phyloP scores from a whole-genome alignment of 1,140 invertebrate genomes.

The Halesus radiatus region DNA sequence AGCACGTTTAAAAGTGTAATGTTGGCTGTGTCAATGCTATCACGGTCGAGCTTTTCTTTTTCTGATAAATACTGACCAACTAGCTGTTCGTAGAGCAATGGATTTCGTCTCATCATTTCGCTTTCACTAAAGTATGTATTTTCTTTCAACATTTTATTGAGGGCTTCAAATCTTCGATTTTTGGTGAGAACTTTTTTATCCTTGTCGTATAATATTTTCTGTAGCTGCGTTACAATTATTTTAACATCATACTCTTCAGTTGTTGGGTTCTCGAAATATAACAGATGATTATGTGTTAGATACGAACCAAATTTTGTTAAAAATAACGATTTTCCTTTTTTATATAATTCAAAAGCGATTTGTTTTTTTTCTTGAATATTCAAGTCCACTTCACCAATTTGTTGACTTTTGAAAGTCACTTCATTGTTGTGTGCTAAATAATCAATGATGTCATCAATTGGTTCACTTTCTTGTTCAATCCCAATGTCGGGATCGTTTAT shows the following conservation, averaged over 20 bases:
- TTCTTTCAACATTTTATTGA: slow-evolving; percentile 80
- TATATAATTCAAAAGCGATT: slow-evolving; percentile 78
- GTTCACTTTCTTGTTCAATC: slow-evolving; percentile 60
- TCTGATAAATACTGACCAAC: slow-evolving; percentile 87
- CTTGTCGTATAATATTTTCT: slow-evolving; percentile 69
- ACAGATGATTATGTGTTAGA: slow-evolving; percentile 77
- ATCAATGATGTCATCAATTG: slow-evolving; percentile 68
- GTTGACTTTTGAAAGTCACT: slow-evolving; percentile 82
- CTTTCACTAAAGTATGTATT: slow-evolving; percentile 91
- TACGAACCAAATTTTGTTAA: slow-evolving; percentile 82
- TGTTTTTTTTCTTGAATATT: slow-evolving; percentile 76
- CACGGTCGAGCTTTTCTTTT: slow-evolving; percentile 78
- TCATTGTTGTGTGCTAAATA: slow-evolving; percentile 66
- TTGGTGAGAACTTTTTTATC: slow-evolving; percentile 74
- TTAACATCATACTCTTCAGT: slow-evolving; percentile 73
- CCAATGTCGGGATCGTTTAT: slow-evolving; percentile 39
- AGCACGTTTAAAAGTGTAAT: slow-evolving; percentile 78
- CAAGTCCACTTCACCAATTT: slow-evolving; percentile 82
- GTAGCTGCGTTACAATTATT: slow-evolving; percentile 74
- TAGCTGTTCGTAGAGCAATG: slow-evolving; percentile 89
- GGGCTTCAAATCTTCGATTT: slow-evolving; percentile 87
- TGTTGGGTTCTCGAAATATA: slow-evolving; percentile 73
- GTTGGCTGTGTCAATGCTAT: slow-evolving; percentile 73
- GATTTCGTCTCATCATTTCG: slow-evolving; percentile 94
- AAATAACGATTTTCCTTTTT: slow-evolving; percentile 78